Percentiles rank a stretch among this genome's conserved stretches.
These are phyloP conservation scores for Synanthedon andrenaeformis DNA, from an alignment of 2,888 invertebrate species.

Conservation along the genomic window DNA sequence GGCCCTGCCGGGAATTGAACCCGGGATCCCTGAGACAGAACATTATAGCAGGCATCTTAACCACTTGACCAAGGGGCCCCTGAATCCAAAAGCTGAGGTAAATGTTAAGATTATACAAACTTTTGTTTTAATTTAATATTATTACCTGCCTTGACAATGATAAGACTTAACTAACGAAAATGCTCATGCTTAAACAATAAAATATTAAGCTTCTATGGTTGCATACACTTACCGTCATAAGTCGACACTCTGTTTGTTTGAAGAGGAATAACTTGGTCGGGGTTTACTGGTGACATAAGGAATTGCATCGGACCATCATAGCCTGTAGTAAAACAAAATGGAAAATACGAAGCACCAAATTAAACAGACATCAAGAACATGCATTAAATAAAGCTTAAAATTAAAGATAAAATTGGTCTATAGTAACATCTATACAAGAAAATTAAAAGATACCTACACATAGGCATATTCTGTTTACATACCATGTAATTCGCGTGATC, in stretches of 20 bases:
- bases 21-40: no score
- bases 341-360: slow-evolving; percentile 18
- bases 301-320: slow-evolving; percentile 92
- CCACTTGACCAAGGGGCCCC: no score
- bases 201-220: no score
- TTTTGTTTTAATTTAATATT: no score
- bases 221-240: slow-evolving; percentile 55
- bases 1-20: no score
- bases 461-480: slow-evolving; percentile 17
- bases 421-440: not conserved
- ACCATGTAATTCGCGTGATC: slow-evolving; percentile 78
- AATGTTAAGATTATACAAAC: no score
- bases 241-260: slow-evolving; percentile 67
- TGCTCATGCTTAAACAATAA: no score
- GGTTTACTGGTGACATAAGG: slow-evolving; percentile 83
- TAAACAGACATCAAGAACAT: slow-evolving; percentile 26
- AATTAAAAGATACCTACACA: not conserved
- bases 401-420: slow-evolving; percentile 5
- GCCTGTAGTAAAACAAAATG: slow-evolving; percentile 62
- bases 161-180: no score
- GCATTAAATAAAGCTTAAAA: slow-evolving; percentile 17
- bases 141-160: no score
- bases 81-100: no score
- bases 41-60: no score
- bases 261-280: slow-evolving; percentile 78